These are phyloP conservation scores for Campoplex nolae DNA, from an alignment of 2,888 invertebrate genomes.

Conservation along the genomic window DNA sequence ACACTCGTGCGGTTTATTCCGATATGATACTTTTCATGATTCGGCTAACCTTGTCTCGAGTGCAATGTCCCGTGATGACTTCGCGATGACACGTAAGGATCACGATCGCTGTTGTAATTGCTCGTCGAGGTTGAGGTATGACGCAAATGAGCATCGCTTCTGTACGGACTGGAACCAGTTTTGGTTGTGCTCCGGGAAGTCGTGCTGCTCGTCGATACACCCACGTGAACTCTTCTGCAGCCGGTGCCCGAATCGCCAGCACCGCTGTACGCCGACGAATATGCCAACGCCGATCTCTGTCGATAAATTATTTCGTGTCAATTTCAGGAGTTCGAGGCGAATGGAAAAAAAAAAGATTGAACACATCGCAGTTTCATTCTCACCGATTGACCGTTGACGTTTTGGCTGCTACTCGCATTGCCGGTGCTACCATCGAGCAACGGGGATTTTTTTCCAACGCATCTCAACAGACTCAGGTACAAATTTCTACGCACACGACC, in stretches of 20 bases:
- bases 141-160: constrained; percentile 93
- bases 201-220: constrained; percentile 97
- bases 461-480: constrained; percentile 89
- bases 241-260: constrained; percentile 86
- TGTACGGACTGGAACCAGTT: constrained; percentile 96
- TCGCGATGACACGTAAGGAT: constrained; percentile 81
- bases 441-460: constrained; percentile 93
- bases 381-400: constrained; percentile 88
- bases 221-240: constrained; percentile 91
- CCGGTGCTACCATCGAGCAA: constrained; percentile 91
- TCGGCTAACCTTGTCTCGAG: constrained; percentile 77
- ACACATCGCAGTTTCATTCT: constrained; percentile 69
- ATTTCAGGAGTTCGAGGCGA: neutral
- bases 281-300: constrained; percentile 92
- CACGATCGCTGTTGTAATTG: constrained; percentile 89
- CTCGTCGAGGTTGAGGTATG: constrained; percentile 95
- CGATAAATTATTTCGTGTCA: constrained; percentile 52
- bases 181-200: constrained; percentile 97
- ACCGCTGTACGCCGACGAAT: constrained; percentile 92
- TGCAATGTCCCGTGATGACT: constrained; percentile 78
- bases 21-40: neutral
- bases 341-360: neutral
- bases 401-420: constrained; percentile 90
- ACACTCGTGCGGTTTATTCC: neutral
- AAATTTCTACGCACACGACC: constrained; percentile 93